These are phyloP conservation scores for Microtus californicus DNA, from an alignment of 2,797 vertebrate genomes.

Conservation along the genomic window DNA sequence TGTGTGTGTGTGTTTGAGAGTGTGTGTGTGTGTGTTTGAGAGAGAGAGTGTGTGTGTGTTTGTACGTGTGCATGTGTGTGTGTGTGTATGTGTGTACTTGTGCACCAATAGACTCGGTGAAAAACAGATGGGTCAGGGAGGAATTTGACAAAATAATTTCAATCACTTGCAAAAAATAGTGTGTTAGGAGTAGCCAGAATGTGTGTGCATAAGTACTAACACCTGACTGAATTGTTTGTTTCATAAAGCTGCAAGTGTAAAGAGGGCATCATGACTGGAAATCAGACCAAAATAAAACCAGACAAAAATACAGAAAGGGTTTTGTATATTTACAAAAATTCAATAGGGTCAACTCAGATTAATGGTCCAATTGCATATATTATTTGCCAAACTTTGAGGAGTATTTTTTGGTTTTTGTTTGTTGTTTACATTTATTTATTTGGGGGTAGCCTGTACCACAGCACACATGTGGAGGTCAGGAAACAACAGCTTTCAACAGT, in stretches of 20 bases:
- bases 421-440: not conserved
- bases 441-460: no score
- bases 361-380: not conserved
- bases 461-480: not conserved
- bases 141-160: conserved; percentile 21
- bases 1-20: not conserved
- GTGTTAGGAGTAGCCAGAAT: not conserved
- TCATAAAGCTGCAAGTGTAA: not conserved
- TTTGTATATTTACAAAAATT: not conserved
- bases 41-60: not conserved
- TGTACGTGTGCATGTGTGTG: not conserved
- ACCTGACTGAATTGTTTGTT: not conserved
- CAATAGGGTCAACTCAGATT: not conserved
- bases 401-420: not conserved
- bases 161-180: not conserved
- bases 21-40: not conserved
- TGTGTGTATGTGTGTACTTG: not conserved
- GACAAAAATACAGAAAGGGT: not conserved
- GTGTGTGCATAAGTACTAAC: not conserved
- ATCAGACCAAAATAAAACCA: conserved; percentile 31
- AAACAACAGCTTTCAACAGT: not conserved
- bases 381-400: not conserved
- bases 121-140: not conserved
- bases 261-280: not conserved
- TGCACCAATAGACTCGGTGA: not conserved